Evolutionary conservation across 2,113 vertebrate genomes (phyloP), one percentile per base, ranked within the genome.

Genomic region (Macaca mulatta): DNA sequence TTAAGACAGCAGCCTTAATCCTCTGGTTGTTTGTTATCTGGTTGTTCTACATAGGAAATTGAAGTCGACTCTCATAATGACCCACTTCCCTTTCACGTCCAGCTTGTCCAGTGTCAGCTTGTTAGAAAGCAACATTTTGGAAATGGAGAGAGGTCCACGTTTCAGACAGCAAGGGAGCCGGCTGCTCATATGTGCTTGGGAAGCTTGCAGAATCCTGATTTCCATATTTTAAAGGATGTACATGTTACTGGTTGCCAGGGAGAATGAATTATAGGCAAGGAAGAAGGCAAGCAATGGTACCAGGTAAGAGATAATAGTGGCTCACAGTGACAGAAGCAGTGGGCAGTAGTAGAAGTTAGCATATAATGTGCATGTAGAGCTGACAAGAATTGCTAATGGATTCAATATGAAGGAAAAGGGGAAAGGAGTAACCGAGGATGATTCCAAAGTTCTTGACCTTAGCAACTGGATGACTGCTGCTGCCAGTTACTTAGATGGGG

Each of bases 31-130:
- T 64, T 64, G 27, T 64, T 64, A 32, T 32, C 61, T 30, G 27
- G 61, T 64, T 64, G 25, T 30, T 64, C 61, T 32, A 30, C 61
- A 64, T 11, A 61, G 25, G 59, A 61, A 61, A 61, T 0, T 64
- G 61, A 64, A 64, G 61, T 64, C 12, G 4, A 64, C 61, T 64
- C 99, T 99, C 99, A 99, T 99, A 14, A 99, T 82, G 74, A 99
- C 99, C 40, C 99, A 98, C 98, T 99, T 99, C 48, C 99, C 99
- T 45, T 99, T 99, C 94, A 99, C 99, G 8, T 99, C 99, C 98
- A 99, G 99, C 97, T 99, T 99, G 83, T 99, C 99, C 98, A 99
- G 98, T 32, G 99, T 99, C 90, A 99, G 99, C 98, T 99, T 99
- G 97, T 97, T 99, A 57, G 99, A 99, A 93, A 99, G 99, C 95